These are phyloP conservation scores for Caenorhabditis imperialis DNA, from an alignment of 2,888 invertebrate species.

Conservation along the genomic window DNA sequence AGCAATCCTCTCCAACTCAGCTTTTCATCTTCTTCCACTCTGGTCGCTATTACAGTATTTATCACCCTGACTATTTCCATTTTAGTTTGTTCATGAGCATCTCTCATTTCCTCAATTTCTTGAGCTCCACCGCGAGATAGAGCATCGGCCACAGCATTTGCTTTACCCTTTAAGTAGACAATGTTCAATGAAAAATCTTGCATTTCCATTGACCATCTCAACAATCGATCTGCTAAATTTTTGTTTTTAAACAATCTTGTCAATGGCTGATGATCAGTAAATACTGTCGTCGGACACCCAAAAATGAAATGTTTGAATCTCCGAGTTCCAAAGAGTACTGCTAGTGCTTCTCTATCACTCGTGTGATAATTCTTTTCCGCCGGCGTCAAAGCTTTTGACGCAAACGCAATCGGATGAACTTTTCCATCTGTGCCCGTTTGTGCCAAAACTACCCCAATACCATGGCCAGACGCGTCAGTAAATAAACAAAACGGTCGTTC, in stretches of 20 bases:
- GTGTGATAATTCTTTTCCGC: conserved; percentile 36
- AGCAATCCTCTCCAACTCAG: not conserved
- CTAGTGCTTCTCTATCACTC: conserved; percentile 18
- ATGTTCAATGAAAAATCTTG: conserved; percentile 9
- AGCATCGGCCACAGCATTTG: conserved; percentile 16
- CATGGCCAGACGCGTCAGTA: conserved; percentile 60
- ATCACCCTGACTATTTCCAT: too few species aligned
- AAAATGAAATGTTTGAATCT: conserved; percentile 21
- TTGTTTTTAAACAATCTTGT: not conserved
- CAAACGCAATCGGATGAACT: conserved; percentile 55
- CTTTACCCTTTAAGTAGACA: conserved; percentile 12
- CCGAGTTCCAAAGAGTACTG: conserved; percentile 7
- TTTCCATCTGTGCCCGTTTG: conserved; percentile 41
- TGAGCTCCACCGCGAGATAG: conserved; percentile 9
- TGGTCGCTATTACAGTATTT: not conserved
- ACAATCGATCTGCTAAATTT: conserved; percentile 6
- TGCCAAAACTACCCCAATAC: conserved; percentile 57
- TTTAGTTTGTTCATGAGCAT: too few species aligned
- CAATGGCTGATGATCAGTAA: conserved; percentile 20
- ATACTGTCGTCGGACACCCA: not conserved
- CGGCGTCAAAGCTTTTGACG: conserved; percentile 46
- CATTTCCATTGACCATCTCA: conserved; percentile 25
- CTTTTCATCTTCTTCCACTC: not conserved
- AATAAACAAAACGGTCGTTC: conserved; percentile 50
- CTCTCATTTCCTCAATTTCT: not conserved